Evolutionary conservation across 2,113 vertebrate genomes (phyloP), one percentile per base, ranked within the genome.

Genomic region (Malaclemys terrapin): DNA sequence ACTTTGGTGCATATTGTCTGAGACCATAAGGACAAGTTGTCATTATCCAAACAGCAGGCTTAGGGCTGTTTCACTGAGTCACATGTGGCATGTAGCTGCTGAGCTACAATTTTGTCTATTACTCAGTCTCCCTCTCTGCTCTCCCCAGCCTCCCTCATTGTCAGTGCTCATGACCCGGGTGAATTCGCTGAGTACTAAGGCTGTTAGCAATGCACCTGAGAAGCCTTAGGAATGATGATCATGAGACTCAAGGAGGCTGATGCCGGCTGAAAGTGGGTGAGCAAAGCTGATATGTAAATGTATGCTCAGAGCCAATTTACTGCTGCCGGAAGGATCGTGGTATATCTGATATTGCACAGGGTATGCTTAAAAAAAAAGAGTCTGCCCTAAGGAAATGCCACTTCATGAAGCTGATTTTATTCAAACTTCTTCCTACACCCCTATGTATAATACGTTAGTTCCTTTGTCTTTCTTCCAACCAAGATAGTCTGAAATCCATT

Each of bases 101-200:
- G 45, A 87, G 47, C 25, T 59, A 10, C 35, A 65, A 4, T 54
- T 91, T 49, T 76, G 7, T 20, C 80, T 47, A 0, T 89, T 75
- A 92, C 53, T 49, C 9, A 3, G 52, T 91, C 79, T 42, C 31
- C 3, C 1, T 38, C 17, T 80, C 49, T 24, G 6, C 65, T 85
- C 38, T 24, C 53, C 42, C 25, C 62, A 69, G 5, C 5, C 45
- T 12, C 10, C 57, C 31, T 75, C 0, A 19, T 57, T 59, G 1
- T 59, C 42, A 45, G 14, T 62, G 92, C 42, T 20, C 49, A 81
- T 0, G 0, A 0, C 10, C 5, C 16, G 0, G 0, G 8, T 82
- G 56, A 38, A 11, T 11, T 25, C 2, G 5, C 10, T 5, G 6
- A 5, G 50, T 27, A 78, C 75, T 76, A 42, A 76, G 1, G 35